These are phyloP conservation scores for Morpho achilles DNA, from an alignment of 2,888 invertebrate species.

Conservation along the genomic window DNA sequence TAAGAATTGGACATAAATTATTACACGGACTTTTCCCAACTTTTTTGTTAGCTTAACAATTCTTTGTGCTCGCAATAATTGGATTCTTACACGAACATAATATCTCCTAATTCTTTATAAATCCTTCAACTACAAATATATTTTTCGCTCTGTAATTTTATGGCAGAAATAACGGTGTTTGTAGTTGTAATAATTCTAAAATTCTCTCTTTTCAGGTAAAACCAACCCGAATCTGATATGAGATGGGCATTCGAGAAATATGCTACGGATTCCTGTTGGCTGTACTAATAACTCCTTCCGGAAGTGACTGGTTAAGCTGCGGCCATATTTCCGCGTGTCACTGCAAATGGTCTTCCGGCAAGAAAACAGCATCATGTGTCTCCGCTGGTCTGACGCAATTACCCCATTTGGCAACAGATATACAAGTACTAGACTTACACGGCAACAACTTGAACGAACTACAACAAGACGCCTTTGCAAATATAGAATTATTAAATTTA, in stretches of 20 bases:
- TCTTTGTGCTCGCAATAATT: no score
- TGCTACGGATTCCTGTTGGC: conserved; percentile 50
- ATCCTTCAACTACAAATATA: no score
- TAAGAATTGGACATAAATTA: no score
- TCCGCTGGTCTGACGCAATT: conserved; percentile 86
- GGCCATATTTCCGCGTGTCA: conserved; percentile 85
- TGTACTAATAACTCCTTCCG: conserved; percentile 48
- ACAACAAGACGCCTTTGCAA: conserved; percentile 86
- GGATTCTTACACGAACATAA: no score
- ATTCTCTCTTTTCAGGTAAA: conserved; percentile 56
- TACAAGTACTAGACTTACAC: conserved; percentile 87
- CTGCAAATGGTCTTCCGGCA: conserved; percentile 95
- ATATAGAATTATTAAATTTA: conserved; percentile 88
- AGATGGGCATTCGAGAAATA: conserved; percentile 60
- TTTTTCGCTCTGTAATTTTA: no score
- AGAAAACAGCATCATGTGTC: conserved; percentile 91
- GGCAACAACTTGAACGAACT: conserved; percentile 87
- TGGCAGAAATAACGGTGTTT: no score
- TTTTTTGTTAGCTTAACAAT: no score
- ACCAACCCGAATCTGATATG: conserved; percentile 44
- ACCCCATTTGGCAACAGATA: conserved; percentile 77
- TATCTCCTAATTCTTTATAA: no score
- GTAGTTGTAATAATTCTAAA: no score
- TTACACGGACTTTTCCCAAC: no score
- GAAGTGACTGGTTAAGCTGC: conserved; percentile 90